A percentile compares a stretch with the other conserved stretches of the same genome.
Evolutionary conservation across 2,113 vertebrate species (phyloP).

Genomic region (Chaetodon trifascialis): DNA sequence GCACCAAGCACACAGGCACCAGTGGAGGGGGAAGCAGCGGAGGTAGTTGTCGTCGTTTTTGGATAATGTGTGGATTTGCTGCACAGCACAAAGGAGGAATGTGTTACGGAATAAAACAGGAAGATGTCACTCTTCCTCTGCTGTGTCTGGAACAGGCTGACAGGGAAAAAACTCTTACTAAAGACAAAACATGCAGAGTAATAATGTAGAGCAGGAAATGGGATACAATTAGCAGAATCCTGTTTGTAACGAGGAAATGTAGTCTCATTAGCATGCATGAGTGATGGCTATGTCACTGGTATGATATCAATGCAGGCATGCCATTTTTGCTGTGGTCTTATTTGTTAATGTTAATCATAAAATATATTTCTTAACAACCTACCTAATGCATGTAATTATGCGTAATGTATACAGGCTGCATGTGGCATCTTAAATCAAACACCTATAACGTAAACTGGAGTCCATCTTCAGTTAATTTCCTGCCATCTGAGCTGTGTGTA

Average conservation of each 20-base stretch:
- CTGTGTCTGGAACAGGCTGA: not conserved
- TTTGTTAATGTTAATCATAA: not conserved
- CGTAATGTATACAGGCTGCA: not conserved
- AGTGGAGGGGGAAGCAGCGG: conserved; percentile 83
- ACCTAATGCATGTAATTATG: not conserved
- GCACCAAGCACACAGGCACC: conserved; percentile 83
- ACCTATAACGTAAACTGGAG: not conserved
- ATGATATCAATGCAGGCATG: not conserved
- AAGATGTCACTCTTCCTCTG: conserved; percentile 6
- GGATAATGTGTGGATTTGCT: too few species aligned
- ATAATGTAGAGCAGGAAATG: not conserved
- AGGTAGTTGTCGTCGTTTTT: conserved; percentile 67
- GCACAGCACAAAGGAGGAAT: not conserved
- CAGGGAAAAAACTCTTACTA: not conserved
- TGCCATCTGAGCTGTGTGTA: not conserved
- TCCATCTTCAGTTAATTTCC: not conserved
- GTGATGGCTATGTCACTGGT: not conserved
- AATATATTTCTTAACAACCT: not conserved
- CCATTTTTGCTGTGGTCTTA: not conserved
- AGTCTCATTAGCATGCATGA: not conserved
- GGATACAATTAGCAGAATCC: conserved; percentile 6
- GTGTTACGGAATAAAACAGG: not conserved
- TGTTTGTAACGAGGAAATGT: not conserved
- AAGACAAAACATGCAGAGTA: not conserved
- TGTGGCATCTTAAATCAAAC: too few species aligned